Base-by-base conservation (phyloP, 2,113 vertebrate species). In the Reinhardtius hippoglossoides region DNA sequence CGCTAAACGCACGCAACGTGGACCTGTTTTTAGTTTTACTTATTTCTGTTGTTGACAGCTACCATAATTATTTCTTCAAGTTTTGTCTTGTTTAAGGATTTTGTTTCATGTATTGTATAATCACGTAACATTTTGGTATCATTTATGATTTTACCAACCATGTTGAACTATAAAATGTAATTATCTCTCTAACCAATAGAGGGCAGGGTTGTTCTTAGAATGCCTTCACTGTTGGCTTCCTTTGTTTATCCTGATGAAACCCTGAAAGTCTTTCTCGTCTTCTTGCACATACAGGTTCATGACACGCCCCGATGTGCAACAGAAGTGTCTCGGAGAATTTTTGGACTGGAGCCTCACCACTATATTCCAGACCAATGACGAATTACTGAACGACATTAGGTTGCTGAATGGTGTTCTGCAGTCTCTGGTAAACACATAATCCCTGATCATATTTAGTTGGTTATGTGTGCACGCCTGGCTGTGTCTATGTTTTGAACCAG, bases 231-330 rank as follows among this genome's bases (percentile, higher is more conserved):
- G 52, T 18, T n/a, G 5, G 68, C 48, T 55, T 14, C 0, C 2
- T 64, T 24, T 63, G n/a, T 73, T 75, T 68, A 20, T 40, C 21
- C 35, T 6, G 9, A 40, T 62, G 3, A 80, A 67, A 56, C 31
- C 3, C 50, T 59, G n/a, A 24, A 37, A 60, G 24, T 24, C 31
- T 24, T 57, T 24, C 69, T 59, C 66, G 16, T 83, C 27, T 62
- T 54, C 23, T 65, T 74, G 5, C 46, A 42, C 78, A 7, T 67
- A 64, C 93, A 99, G 98, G 89, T 98, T 99, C 42, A 94, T 99
- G 87, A 96, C 96, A 0, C 97, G 98, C 44, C 97, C 95, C 6
- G 98, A 99, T 74, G 97, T 97, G 80, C 96, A 92, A 63, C 94
- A 95, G 88, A 97, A 95, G 84, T 88, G 92, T 76, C 93, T 98